Percentiles rank a stretch among this genome's conserved stretches.
These are phyloP conservation scores for Enteromius mattozi DNA, from an alignment of 2,797 vertebrate species.

Conservation along the genomic window DNA sequence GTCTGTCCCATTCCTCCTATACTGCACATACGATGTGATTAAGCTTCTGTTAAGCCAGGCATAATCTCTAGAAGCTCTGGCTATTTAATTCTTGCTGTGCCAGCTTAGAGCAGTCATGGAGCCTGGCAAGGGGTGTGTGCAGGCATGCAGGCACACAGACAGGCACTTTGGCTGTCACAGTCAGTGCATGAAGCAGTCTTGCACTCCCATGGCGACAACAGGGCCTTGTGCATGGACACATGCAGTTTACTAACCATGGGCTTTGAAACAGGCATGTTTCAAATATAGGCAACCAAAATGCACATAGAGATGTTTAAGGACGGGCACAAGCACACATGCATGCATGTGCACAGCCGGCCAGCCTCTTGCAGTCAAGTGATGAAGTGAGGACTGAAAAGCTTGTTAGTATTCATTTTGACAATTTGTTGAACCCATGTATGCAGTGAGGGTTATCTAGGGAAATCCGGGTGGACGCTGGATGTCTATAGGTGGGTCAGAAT, in stretches of 20 bases:
- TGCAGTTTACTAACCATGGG: conserved; percentile 7
- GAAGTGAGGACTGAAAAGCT: conserved; percentile 28
- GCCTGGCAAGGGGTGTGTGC: conserved; percentile 58
- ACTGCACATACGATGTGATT: conserved; percentile 64
- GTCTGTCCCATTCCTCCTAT: conserved; percentile 54
- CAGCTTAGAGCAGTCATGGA: conserved; percentile 62
- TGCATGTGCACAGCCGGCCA: conserved; percentile 6
- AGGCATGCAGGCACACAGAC: conserved; percentile 56
- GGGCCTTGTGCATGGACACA: conserved; percentile 45
- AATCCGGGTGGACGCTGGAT: conserved; percentile 33
- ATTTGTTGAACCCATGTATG: conserved; percentile 52
- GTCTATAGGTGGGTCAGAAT: conserved; percentile 30
- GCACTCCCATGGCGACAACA: conserved; percentile 41
- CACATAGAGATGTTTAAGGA: conserved; percentile 12
- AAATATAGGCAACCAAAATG: neutral
- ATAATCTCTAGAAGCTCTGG: conserved; percentile 68
- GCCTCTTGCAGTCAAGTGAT: neutral
- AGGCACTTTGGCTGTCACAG: conserved; percentile 44
- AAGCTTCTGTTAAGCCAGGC: conserved; percentile 64
- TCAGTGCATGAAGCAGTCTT: conserved; percentile 38
- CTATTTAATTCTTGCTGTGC: conserved; percentile 69
- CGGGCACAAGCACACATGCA: neutral
- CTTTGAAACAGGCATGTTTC: conserved; percentile 18
- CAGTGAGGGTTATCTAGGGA: conserved; percentile 47
- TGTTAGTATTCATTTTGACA: conserved; percentile 33